These are phyloP conservation scores for Telenomus remus DNA, from an alignment of 1,140 invertebrate species.

Conservation along the genomic window DNA sequence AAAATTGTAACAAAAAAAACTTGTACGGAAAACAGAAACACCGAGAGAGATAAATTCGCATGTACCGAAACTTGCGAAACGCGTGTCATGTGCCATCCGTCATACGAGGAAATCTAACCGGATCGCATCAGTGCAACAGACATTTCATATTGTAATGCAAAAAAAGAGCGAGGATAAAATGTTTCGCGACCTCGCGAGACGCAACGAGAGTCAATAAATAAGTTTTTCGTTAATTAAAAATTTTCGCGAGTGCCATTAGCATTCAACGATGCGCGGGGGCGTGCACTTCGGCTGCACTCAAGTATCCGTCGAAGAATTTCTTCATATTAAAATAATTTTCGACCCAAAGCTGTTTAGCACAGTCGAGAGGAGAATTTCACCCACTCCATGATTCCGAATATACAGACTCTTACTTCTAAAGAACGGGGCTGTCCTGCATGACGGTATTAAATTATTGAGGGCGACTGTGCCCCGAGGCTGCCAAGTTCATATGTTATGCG, in stretches of 20 bases:
- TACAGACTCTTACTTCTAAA: constrained; percentile 61
- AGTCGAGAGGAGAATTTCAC: constrained; percentile 3
- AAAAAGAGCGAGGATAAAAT: constrained; percentile 1
- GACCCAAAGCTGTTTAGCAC: constrained; percentile 36
- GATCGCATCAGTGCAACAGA: too few species aligned
- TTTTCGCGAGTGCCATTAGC: constrained; percentile 21
- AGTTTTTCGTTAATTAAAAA: constrained; percentile 49
- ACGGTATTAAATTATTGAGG: constrained; percentile 69
- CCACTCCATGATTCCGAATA: constrained; percentile 33
- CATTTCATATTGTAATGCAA: not conserved
- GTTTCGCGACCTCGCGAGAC: not conserved
- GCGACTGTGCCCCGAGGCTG: constrained; percentile 60
- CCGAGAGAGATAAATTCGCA: not conserved
- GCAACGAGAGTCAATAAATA: constrained; percentile 34
- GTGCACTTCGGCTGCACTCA: constrained; percentile 12
- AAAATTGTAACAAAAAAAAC: constrained; percentile 6
- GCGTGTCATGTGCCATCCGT: too few species aligned
- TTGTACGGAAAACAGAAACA: not conserved
- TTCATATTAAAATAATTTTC: constrained; percentile 64
- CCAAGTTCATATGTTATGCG: constrained; percentile 67
- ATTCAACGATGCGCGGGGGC: constrained; percentile 11
- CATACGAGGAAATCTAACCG: too few species aligned
- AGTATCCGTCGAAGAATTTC: constrained; percentile 62
- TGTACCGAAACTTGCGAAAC: too few species aligned
- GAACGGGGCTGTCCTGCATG: constrained; percentile 60